Percentiles rank a stretch among this genome's conserved stretches.
phyloP scores from a whole-genome alignment of 2,888 invertebrate genomes.

The Stenotaenia linearis region DNA sequence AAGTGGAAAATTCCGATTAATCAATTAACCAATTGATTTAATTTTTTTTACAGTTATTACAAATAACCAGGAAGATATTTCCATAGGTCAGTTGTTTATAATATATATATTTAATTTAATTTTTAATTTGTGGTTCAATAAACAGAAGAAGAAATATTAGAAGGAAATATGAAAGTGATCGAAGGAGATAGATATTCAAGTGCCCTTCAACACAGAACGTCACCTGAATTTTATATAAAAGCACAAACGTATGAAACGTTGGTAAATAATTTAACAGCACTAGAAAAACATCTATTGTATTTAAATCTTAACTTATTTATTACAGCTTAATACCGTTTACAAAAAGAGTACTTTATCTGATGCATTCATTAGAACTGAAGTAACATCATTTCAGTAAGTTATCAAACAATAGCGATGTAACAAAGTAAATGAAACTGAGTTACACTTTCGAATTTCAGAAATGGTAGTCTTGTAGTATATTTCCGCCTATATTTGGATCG shows the following conservation, averaged over 20 bases:
- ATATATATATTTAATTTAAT: background rate
- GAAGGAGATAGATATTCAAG: conserved; percentile 66
- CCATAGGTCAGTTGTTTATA: background rate
- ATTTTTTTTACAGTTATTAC: conserved; percentile 11
- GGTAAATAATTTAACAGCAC: too few relatives aligned
- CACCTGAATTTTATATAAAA: conserved; percentile 62
- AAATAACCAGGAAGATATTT: background rate
- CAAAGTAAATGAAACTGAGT: background rate
- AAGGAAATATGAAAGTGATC: conserved; percentile 67
- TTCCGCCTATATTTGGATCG: conserved; percentile 72
- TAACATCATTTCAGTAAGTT: conserved; percentile 58
- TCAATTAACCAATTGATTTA: too few relatives aligned
- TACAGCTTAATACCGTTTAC: conserved; percentile 59
- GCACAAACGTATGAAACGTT: conserved; percentile 67
- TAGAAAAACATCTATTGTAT: too few relatives aligned
- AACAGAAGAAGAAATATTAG: conserved; percentile 59
- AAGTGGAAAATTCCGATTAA: too few relatives aligned
- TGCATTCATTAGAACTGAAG: conserved; percentile 51
- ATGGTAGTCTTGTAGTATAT: conserved; percentile 67
- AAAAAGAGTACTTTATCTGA: conserved; percentile 59
- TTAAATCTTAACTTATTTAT: too few relatives aligned
- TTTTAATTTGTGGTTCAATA: background rate
- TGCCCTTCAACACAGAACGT: conserved; percentile 52
- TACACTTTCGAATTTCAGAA: conserved; percentile 50
- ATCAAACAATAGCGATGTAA: conserved; percentile 45